Evolutionary conservation across 2,113 vertebrate genomes (phyloP), one percentile per base, ranked within the genome.

Genomic region (Donacobius atricapilla): DNA sequence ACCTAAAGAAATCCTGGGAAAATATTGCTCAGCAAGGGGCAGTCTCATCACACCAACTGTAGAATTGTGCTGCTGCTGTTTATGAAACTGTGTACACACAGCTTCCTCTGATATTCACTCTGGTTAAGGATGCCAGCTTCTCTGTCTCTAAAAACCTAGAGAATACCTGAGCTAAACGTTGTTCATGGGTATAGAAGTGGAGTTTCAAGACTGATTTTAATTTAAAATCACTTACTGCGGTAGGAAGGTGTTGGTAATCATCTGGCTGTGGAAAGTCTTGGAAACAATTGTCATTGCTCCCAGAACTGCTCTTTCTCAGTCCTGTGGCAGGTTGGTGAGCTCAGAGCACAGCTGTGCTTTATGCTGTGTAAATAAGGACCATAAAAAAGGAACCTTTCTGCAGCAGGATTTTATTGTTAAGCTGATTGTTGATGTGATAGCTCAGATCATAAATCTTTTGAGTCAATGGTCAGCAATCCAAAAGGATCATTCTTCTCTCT

Each of bases 311-410:
- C 39, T 77, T 95, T 79, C 44, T 94, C 58, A 68, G 61, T 54
- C 35, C 87, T 83, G 20, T 11, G 24, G 69, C 61, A 76, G 78
- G 69, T 44, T n/a, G 37, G 75, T 96, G 93, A 97, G 82, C 93
- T 97, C 93, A 93, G 87, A 73, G 42, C 76, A 63, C 96, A 97
- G 97, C 97, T 97, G 95, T 90, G 95, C 89, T 93, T 86, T 89
- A 47, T 87, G 83, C 73, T 65, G 5, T 63, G 40, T 54, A 95
- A 94, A 93, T 40, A 95, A 88, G 53, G 42, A 54, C 51, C 61
- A 85, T 93, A 64, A 87, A 94, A 82, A 92, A 81, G 63, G 40
- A 87, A 82, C 70, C 71, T 81, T 86, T 78, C 44, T 68, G 42
- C 81, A 58, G 63, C 57, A 94, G 40, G 21, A 30, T 94, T 94